Evolutionary conservation across 2,888 invertebrate genomes (phyloP).

Genomic region (Napeogenes inachia): DNA sequence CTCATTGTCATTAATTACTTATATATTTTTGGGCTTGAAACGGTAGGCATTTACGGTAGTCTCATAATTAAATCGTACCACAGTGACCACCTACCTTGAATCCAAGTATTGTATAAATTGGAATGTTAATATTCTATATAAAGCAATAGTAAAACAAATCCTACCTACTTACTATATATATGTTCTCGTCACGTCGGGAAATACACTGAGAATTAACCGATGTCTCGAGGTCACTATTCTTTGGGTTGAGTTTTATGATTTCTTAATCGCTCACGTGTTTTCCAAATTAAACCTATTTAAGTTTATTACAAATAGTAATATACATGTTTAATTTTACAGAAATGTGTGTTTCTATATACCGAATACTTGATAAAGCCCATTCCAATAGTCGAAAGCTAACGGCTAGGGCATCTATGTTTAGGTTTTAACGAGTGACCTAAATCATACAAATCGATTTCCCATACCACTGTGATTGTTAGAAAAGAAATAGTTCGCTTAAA

Average conservation of each 20-base stretch:
- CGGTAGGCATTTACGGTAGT: background rate
- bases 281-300: no score
- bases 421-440: conserved; percentile 28
- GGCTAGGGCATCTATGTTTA: conserved; percentile 17
- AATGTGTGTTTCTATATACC: no score
- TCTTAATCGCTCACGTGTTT: conserved; percentile 12
- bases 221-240: conserved; percentile 34
- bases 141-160: conserved; percentile 9
- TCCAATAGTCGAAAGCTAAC: conserved; percentile 9
- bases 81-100: no score
- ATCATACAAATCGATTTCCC: conserved; percentile 31
- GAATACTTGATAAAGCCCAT: background rate
- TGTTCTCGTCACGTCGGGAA: conserved; percentile 49
- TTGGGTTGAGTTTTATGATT: conserved; percentile 11
- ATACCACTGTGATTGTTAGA: conserved; percentile 13
- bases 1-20: no score
- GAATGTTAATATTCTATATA: conserved; percentile 6
- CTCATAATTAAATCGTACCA: background rate
- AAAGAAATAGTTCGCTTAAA: conserved; percentile 10
- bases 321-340: no score
- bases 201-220: conserved; percentile 37
- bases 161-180: no score
- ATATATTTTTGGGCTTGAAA: background rate
- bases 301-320: no score
- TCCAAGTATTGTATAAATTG: no score